Percentiles rank a stretch among this genome's conserved stretches.
These are phyloP conservation scores for Callyntrura sp. DNA, from an alignment of 2,888 invertebrate genomes.

Conservation along the genomic window DNA sequence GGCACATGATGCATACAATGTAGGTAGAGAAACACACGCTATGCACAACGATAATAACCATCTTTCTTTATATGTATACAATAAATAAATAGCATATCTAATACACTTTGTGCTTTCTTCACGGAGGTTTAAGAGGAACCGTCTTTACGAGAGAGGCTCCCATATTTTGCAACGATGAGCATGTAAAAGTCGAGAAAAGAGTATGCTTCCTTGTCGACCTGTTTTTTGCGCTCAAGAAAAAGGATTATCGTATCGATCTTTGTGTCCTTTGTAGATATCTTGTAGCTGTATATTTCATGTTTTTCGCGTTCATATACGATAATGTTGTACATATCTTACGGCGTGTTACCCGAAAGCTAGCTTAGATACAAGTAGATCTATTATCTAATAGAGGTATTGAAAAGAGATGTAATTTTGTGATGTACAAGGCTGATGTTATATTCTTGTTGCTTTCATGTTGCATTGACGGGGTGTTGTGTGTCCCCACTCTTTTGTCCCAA, in stretches of 20 bases:
- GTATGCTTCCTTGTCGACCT: constrained; percentile 18
- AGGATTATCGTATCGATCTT: constrained; percentile 77
- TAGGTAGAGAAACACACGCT: not conserved
- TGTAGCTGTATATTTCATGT: not conserved
- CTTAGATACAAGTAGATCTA: no score
- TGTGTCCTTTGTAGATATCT: constrained; percentile 15
- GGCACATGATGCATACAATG: no score
- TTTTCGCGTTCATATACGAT: not conserved
- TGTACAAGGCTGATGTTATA: constrained; percentile 24
- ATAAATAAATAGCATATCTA: not conserved
- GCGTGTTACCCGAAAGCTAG: no score
- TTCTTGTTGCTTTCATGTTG: not conserved
- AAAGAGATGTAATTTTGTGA: constrained; percentile 61
- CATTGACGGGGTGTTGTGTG: constrained; percentile 7
- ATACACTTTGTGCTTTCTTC: not conserved
- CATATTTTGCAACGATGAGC: constrained; percentile 38
- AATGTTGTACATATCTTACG: constrained; percentile 13
- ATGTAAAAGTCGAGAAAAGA: constrained; percentile 14
- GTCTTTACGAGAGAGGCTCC: constrained; percentile 1
- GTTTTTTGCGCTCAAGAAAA: constrained; percentile 59
- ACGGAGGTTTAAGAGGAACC: not conserved
- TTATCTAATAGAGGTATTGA: not conserved
- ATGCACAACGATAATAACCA: not conserved
- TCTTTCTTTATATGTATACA: not conserved
- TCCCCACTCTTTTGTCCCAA: constrained; percentile 47